Conservation (phyloP, 2,113 vertebrate genomes). For the Aspidoscelis tigris region DNA sequence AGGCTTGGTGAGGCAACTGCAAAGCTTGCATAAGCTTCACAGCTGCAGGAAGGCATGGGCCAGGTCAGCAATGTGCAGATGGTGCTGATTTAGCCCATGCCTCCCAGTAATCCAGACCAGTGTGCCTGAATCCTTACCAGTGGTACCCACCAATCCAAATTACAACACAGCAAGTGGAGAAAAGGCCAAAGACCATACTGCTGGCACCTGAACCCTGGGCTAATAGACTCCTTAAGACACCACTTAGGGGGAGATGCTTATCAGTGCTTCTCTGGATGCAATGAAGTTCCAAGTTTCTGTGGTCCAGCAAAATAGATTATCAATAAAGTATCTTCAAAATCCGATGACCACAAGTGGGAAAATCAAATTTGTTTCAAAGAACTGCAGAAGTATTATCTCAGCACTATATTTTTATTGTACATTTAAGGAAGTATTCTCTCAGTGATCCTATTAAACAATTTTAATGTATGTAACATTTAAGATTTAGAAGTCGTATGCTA, state of each 20-base stretch:
- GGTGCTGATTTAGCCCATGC: too few species aligned
- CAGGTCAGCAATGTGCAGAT: too few species aligned
- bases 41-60: too few species aligned
- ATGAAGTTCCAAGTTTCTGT: not conserved
- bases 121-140: too few species aligned
- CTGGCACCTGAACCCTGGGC: too few species aligned
- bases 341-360: not conserved
- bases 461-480: not conserved
- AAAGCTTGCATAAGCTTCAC: too few species aligned
- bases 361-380: not conserved
- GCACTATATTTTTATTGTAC: not conserved
- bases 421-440: not conserved
- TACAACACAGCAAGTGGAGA: too few species aligned
- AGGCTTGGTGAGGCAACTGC: too few species aligned
- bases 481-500: too few species aligned
- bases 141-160: too few species aligned
- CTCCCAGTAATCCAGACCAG: too few species aligned
- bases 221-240: not conserved
- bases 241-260: not conserved
- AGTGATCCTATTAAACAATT: not conserved
- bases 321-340: not conserved
- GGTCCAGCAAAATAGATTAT: not conserved
- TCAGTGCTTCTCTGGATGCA: not conserved
- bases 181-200: too few species aligned
- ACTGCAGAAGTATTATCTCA: not conserved